Base-by-base conservation (phyloP, 2,888 invertebrate species). In the Drosophila putrida region DNA sequence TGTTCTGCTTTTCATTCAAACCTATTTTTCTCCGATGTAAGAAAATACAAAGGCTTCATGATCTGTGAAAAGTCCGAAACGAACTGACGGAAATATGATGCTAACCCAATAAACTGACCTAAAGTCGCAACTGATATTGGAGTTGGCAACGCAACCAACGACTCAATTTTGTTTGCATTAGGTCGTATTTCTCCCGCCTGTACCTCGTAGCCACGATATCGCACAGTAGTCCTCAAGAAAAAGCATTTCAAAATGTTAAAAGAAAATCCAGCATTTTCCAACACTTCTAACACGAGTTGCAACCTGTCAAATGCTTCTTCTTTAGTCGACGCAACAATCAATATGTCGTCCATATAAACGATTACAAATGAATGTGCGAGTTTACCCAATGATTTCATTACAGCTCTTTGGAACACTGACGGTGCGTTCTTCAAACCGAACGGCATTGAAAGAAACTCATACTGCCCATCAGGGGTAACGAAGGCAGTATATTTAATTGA, bases 341-440 rank as follows among this genome's bases (percentile, higher is more conserved):
- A 20, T 15, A 51, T 51, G 35, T 51, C 31, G 15, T 46, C 36
- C 44, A 51, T 61, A 20, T 61, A 61, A 44, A 46, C 60, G 9
- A 51, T 51, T 10, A 60, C 46, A 11, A 36, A 61, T 20, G 39
- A 53, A 54, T 33, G 39, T 1, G 47, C 38, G 2, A 47, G 25
- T 0, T 33, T 35, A 4, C 39, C 53, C 28, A 60, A 15, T 4
- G 44, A 44, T 27, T 51, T 60, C 43, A 60, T 13, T 6, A 33
- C 33, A 4, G 47, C 47, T 27, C 62, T 20, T 13, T 57, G 50
- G 11, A 57, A 57, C 11, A 46, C 46, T 13, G 44, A 57, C 0
- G 35, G 38, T 6, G 44, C 55, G 27, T 55, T 55, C 13, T 46
- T 46, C 5, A 46, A 13, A 3, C 57, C 57, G 35, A 35, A 57